Evolutionary conservation across 1,140 invertebrate genomes (phyloP), one percentile per base, ranked within the genome.

Genomic region (Leptoteleia sp.): DNA sequence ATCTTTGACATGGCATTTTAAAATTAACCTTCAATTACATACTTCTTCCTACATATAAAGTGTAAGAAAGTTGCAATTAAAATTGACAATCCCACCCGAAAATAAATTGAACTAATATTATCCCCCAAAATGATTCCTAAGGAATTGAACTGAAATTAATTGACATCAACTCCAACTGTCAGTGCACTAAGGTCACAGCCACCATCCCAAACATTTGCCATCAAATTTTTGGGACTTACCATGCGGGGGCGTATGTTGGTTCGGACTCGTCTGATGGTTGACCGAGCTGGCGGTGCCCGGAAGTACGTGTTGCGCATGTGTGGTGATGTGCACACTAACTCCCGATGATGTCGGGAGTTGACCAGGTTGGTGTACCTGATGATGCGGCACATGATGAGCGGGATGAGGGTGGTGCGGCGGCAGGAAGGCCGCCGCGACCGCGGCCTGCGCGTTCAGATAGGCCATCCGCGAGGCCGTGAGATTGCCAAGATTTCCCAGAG

Each of bases 401-500:
- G 88, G 84, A 85, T 91, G 81, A 65, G 90, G 82, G 85, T 91
- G 85, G 4, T 92, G 92, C 68, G 93, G 93, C 12, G 94, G 95
- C 70, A 96, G 90, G 90, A 96, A 96, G 40, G 95, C 95, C 4
- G 95, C 95, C 0, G 95, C 95, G n/a, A 95, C 94, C 6, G 95
- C 94, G 13, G 95, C 95, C 85, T 96, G 95, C 22, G 95, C 94
- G 88, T 96, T 96, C 83, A 96, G 94, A 81, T 95, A 95, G n/a
- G 94, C 94, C 91, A 95, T 95, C 70, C 94, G 89, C 64, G 93
- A 94, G 35, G 94, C 94, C 40, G 92, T 91, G 75, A 91, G 87
- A 54, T 90, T 90, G 59, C 87, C 87, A 12, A 88, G 73, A 43
- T 88, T 88, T 19, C 85, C 86, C 22, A 86, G 73, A 72, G 85